Evolutionary conservation across 2,113 vertebrate genomes (phyloP).

Genomic region (Cavia porcellus): DNA sequence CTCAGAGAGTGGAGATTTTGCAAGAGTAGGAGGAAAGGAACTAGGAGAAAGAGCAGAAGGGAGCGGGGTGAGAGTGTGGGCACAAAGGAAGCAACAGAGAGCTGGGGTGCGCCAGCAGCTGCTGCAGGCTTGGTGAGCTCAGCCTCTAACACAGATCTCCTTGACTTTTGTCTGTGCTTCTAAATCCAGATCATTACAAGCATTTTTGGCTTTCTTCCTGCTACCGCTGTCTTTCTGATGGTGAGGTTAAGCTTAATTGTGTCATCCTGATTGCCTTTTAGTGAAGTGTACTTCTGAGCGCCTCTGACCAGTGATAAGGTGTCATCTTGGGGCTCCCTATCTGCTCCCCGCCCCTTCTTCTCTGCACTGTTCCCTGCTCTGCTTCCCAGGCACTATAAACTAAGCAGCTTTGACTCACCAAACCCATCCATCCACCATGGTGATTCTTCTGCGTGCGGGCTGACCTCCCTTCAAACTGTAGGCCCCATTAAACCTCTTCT

Average conservation of each 20-base stretch:
- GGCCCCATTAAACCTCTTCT: background rate
- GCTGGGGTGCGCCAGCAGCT: background rate
- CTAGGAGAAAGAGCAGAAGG: background rate
- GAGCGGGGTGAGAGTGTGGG: background rate
- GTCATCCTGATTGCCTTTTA: background rate
- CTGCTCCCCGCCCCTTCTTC: background rate
- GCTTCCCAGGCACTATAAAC: background rate
- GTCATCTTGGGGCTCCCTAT: background rate
- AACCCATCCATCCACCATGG: background rate
- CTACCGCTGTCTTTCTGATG: background rate
- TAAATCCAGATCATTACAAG: background rate
- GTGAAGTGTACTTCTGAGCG: background rate
- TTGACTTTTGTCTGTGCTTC: background rate
- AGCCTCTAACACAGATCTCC: background rate
- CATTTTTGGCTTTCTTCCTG: background rate
- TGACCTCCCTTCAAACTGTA: background rate
- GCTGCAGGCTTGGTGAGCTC: background rate
- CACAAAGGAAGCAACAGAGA: background rate
- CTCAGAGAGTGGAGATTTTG: background rate
- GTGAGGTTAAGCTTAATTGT: background rate
- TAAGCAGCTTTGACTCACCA: background rate
- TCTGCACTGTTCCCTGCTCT: background rate
- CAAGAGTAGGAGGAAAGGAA: constrained; percentile 50
- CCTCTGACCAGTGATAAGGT: background rate
- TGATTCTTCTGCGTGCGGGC: background rate